Conservation (phyloP, 92 coral and sea anemone genomes). For the Parazoanthus darwini region DNA sequence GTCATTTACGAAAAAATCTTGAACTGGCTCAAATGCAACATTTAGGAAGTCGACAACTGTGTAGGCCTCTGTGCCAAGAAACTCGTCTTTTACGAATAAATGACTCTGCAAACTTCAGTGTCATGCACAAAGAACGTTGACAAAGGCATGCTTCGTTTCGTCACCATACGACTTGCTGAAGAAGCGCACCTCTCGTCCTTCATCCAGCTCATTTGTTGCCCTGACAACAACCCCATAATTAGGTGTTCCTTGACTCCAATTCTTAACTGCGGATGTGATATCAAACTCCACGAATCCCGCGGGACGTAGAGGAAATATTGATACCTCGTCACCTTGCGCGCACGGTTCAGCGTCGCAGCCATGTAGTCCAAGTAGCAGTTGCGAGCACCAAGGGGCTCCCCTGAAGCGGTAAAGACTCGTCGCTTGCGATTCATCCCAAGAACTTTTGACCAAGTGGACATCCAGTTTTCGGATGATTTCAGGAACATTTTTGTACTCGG, state of each 20-base stretch:
- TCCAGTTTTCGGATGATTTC: constrained; percentile 42
- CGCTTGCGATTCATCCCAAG: constrained; percentile 55
- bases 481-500: constrained; percentile 40
- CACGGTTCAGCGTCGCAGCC: constrained; percentile 52
- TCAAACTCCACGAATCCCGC: constrained; percentile 39
- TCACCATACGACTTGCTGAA: constrained; percentile 41
- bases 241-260: constrained; percentile 34
- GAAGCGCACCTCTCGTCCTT: constrained; percentile 33
- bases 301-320: constrained; percentile 31
- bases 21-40: too few relatives aligned
- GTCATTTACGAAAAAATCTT: too few relatives aligned
- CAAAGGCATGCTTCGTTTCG: constrained; percentile 28
- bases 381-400: constrained; percentile 44
- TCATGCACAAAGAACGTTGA: constrained; percentile 28
- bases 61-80: neutral
- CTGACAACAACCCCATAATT: constrained; percentile 36
- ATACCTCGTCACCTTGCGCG: constrained; percentile 21
- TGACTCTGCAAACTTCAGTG: neutral
- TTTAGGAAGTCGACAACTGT: neutral
- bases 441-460: constrained; percentile 45
- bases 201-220: constrained; percentile 25
- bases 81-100: too few relatives aligned
- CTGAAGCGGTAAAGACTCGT: constrained; percentile 41
- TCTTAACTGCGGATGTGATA: constrained; percentile 24
- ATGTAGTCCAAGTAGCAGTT: constrained; percentile 31